Percentiles rank a stretch among this genome's conserved stretches.
Evolutionary conservation across 92 coral and sea anemone species (phyloP).

Genomic region (Muricea muricata): DNA sequence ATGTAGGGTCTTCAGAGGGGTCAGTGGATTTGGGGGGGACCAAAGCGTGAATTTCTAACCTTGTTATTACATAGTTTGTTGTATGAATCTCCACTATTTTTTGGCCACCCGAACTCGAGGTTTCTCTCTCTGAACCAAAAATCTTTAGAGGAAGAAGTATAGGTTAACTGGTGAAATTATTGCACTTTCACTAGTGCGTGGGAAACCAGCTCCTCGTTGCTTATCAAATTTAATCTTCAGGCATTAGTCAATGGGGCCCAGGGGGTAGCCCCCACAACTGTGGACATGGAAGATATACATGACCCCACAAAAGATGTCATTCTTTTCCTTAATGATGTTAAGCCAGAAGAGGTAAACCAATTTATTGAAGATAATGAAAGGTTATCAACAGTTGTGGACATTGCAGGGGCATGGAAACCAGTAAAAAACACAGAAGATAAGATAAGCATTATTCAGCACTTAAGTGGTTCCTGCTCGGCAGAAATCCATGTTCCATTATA

Average conservation of each 20-base stretch:
- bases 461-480: slow-evolving; percentile 28
- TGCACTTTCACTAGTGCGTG: slow-evolving; percentile 43
- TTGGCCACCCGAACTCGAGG: slow-evolving; percentile 17
- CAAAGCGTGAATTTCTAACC: slow-evolving; percentile 36
- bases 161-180: slow-evolving; percentile 3
- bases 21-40: slow-evolving; percentile 39
- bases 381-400: slow-evolving; percentile 31
- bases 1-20: slow-evolving; percentile 39
- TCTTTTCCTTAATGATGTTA: slow-evolving; percentile 14
- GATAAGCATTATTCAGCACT: background rate
- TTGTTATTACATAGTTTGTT: slow-evolving; percentile 33
- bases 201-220: slow-evolving; percentile 37
- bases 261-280: slow-evolving; percentile 26
- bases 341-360: background rate
- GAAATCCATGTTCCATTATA: slow-evolving; percentile 18
- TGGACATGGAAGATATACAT: slow-evolving; percentile 26
- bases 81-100: slow-evolving; percentile 27
- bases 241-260: slow-evolving; percentile 16
- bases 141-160: slow-evolving; percentile 30
- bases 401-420: slow-evolving; percentile 45
- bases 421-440: slow-evolving; percentile 29
- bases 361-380: slow-evolving; percentile 33
- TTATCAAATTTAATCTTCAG: slow-evolving; percentile 5
- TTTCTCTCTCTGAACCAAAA: slow-evolving; percentile 20
- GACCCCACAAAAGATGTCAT: slow-evolving; percentile 33